phyloP scores from a whole-genome alignment of 1,140 invertebrate species.

The Scaptomyza hsui region DNA sequence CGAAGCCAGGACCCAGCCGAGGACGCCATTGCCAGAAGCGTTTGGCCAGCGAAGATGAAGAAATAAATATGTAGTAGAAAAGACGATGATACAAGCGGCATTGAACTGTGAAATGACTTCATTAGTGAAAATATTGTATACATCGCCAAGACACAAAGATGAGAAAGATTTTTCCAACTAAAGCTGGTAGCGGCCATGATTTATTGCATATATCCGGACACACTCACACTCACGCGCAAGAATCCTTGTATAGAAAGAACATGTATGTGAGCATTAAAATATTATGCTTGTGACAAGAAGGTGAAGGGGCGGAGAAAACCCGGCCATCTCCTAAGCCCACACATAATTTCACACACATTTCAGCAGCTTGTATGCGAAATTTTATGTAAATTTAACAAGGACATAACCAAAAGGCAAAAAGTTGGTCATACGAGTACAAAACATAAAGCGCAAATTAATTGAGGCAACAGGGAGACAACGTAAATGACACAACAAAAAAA shows the following conservation, averaged over 20 bases:
- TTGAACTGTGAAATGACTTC: conserved; percentile 82
- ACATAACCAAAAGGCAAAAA: conserved; percentile 58
- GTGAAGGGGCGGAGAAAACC: neutral
- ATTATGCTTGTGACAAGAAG: conserved; percentile 25
- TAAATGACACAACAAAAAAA: neutral
- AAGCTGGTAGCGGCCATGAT: conserved; percentile 45
- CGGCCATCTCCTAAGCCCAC: conserved; percentile 1
- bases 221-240: neutral
- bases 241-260: too few species aligned
- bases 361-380: conserved; percentile 22
- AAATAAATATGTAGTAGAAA: conserved; percentile 48
- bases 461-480: conserved; percentile 54
- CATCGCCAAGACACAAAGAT: conserved; percentile 22
- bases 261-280: conserved; percentile 3
- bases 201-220: conserved; percentile 43
- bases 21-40: conserved; percentile 28
- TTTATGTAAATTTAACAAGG: conserved; percentile 76
- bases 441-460: conserved; percentile 81
- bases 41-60: conserved; percentile 71
- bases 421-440: conserved; percentile 59
- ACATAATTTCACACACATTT: conserved; percentile 36
- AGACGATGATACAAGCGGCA: conserved; percentile 46
- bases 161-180: conserved; percentile 4
- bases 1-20: conserved; percentile 35
- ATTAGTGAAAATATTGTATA: conserved; percentile 79